phyloP scores from a whole-genome alignment of 37 sponge, comb jelly and placozoan species.

The Diacarnus erythraeanus region DNA sequence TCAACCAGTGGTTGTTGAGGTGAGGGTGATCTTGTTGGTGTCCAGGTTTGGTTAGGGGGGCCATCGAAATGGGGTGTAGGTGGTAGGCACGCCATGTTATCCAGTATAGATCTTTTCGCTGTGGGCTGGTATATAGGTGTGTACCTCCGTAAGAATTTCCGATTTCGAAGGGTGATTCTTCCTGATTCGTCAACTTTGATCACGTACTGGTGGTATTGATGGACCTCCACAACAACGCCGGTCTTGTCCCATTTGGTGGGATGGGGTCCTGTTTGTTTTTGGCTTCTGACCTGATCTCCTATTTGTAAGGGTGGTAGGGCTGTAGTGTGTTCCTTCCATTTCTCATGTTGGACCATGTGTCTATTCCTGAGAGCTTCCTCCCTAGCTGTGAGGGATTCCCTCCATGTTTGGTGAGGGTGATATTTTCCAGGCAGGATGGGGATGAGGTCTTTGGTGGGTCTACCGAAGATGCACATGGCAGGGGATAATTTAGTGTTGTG shows the following conservation, averaged over 20 bases:
- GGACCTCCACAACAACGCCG: slow-evolving; percentile 34
- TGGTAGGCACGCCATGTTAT: slow-evolving; percentile 8
- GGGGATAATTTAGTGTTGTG: slow-evolving; percentile 36
- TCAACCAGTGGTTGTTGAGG: not conserved
- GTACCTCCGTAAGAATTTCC: slow-evolving; percentile 37
- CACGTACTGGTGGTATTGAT: slow-evolving; percentile 36
- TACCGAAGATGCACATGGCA: slow-evolving; percentile 38
- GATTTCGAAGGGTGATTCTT: slow-evolving; percentile 23
- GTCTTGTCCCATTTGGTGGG: slow-evolving; percentile 38
- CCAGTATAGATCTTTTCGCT: slow-evolving; percentile 9
- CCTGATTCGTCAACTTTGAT: slow-evolving; percentile 33
- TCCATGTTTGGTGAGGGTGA: slow-evolving; percentile 16
- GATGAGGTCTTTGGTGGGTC: slow-evolving; percentile 34
- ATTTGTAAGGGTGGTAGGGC: slow-evolving; percentile 20
- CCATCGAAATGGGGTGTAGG: not conserved
- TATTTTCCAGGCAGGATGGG: slow-evolving; percentile 48
- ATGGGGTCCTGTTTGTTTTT: slow-evolving; percentile 42
- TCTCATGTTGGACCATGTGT: slow-evolving; percentile 29
- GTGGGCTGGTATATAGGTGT: slow-evolving; percentile 13
- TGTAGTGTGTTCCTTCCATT: slow-evolving; percentile 48
- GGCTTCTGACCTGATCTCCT: slow-evolving; percentile 35
- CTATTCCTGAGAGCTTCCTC: slow-evolving; percentile 38
- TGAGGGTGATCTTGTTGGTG: not conserved
- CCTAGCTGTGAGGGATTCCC: slow-evolving; percentile 16
- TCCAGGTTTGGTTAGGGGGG: not conserved